A percentile compares a stretch with the other conserved stretches of the same genome.
Conservation (phyloP, 1,140 invertebrate genomes). For the Paralvinella palmiformis region DNA sequence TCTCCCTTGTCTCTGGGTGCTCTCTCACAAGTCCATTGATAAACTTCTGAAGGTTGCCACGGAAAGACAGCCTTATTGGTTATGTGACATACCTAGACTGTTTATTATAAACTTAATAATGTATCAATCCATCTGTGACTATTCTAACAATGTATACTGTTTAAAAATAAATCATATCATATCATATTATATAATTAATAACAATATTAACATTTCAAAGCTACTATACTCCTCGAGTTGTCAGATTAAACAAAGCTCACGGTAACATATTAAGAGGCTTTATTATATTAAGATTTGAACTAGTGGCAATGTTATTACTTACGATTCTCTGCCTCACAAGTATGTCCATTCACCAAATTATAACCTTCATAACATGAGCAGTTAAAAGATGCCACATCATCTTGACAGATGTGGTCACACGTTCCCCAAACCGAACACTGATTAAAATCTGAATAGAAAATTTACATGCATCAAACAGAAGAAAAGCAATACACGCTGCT, state of each 20-base stretch:
- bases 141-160: too few species aligned
- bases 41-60: background rate
- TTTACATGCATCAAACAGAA: too few species aligned
- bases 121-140: too few species aligned
- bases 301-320: slow-evolving; percentile 53
- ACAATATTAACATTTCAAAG: background rate
- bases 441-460: slow-evolving; percentile 70
- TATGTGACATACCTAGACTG: too few species aligned
- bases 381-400: slow-evolving; percentile 70
- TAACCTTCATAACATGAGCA: slow-evolving; percentile 82
- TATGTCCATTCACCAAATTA: slow-evolving; percentile 61
- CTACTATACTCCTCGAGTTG: background rate
- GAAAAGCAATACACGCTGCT: too few species aligned
- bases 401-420: slow-evolving; percentile 89
- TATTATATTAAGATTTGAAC: slow-evolving; percentile 31
- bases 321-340: background rate
- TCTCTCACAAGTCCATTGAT: too few species aligned
- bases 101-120: too few species aligned
- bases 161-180: background rate
- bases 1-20: too few species aligned
- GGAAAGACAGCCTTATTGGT: too few species aligned
- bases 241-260: background rate
- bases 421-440: slow-evolving; percentile 92
- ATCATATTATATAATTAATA: background rate
- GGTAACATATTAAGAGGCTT: slow-evolving; percentile 3